Evolutionary conservation across 2,797 vertebrate genomes (phyloP).

Genomic region (Fistularia tabacaria): DNA sequence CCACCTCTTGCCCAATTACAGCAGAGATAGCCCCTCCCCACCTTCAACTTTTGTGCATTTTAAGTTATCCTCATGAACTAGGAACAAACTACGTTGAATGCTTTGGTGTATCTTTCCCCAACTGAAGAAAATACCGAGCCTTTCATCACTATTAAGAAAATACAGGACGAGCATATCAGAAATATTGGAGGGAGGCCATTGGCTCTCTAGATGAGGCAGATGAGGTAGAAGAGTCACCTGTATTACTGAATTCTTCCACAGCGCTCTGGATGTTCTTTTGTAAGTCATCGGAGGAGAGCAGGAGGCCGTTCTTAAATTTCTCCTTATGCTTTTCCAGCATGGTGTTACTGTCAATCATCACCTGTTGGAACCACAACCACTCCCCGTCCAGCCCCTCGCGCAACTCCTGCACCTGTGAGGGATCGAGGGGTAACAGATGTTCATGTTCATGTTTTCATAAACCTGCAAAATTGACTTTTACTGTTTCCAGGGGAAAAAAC

Average conservation of each 20-base stretch:
- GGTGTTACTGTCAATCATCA: slow-evolving; percentile 75
- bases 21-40: no score
- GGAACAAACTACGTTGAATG: background rate
- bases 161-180: no score
- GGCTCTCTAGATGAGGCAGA: no score
- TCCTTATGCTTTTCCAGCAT: slow-evolving; percentile 82
- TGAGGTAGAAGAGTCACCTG: slow-evolving; percentile 54
- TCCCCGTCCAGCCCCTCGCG: slow-evolving; percentile 71
- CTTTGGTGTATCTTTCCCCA: no score
- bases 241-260: slow-evolving; percentile 73
- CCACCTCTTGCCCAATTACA: no score
- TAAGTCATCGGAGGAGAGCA: slow-evolving; percentile 79
- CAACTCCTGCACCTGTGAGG: slow-evolving; percentile 76
- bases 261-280: slow-evolving; percentile 76
- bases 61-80: no score
- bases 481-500: no score
- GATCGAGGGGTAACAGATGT: background rate
- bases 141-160: no score
- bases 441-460: background rate
- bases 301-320: slow-evolving; percentile 78
- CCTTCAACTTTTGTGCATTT: no score
- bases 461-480: background rate
- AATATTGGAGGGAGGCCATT: no score
- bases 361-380: slow-evolving; percentile 83
- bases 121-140: no score